A percentile compares a stretch with the other conserved stretches of the same genome.
phyloP scores from a whole-genome alignment of 2,797 vertebrate genomes.

The Heteromormyrus szaboi region DNA sequence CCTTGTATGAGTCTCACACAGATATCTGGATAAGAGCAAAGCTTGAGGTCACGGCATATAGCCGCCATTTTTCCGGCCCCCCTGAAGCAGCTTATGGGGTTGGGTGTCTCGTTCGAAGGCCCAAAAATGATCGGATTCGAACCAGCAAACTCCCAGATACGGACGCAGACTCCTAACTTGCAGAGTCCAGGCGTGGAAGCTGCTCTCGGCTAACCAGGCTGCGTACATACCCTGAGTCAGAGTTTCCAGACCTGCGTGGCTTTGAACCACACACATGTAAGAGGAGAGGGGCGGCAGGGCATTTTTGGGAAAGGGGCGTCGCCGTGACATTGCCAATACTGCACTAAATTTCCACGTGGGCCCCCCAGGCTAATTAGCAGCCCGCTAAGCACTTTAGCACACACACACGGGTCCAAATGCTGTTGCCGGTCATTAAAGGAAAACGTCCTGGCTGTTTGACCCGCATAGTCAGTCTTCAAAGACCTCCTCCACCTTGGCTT shows the following conservation, averaged over 20 bases:
- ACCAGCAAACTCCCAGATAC: neutral
- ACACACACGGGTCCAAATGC: conserved; percentile 57
- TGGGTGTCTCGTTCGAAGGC: neutral
- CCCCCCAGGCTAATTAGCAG: conserved; percentile 58
- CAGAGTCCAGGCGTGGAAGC: conserved; percentile 16
- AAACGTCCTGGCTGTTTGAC: conserved; percentile 77
- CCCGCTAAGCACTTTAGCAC: conserved; percentile 50
- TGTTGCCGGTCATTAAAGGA: conserved; percentile 70
- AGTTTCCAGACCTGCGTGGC: conserved; percentile 53
- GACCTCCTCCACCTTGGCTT: conserved; percentile 53
- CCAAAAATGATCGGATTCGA: neutral
- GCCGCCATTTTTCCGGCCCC: neutral
- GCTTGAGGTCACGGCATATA: neutral
- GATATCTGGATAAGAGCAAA: neutral
- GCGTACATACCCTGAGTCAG: conserved; percentile 35
- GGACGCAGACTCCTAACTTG: neutral
- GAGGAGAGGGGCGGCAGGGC: conserved; percentile 13
- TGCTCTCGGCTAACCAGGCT: conserved; percentile 53
- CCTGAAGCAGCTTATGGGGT: neutral
- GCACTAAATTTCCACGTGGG: conserved; percentile 40
- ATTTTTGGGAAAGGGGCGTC: conserved; percentile 54
- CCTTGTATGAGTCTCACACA: neutral
- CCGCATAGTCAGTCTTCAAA: conserved; percentile 57
- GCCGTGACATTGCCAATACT: conserved; percentile 42
- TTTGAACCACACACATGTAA: conserved; percentile 59